Conservation (phyloP, 2,797 vertebrate species). For the Chelmon rostratus region DNA sequence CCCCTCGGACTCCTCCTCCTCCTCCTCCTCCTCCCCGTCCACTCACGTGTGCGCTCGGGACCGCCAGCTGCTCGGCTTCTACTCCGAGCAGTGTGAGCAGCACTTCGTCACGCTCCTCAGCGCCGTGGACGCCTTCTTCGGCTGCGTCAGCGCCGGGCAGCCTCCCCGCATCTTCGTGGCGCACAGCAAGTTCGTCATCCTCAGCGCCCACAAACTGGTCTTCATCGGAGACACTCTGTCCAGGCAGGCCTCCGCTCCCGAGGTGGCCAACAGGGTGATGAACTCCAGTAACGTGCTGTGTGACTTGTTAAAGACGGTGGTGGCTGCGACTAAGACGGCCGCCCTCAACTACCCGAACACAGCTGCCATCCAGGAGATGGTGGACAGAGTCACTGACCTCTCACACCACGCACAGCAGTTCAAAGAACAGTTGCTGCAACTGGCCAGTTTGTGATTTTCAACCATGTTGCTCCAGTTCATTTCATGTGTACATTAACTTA, state of each 20-base stretch:
- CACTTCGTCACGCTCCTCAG: constrained; percentile 94
- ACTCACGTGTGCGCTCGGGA: constrained; percentile 82
- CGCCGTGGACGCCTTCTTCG: constrained; percentile 94
- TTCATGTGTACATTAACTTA: constrained; percentile 63
- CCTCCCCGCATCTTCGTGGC: constrained; percentile 96
- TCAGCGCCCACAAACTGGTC: constrained; percentile 97
- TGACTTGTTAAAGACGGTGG: constrained; percentile 93
- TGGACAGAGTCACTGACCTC: constrained; percentile 93
- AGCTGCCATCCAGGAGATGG: constrained; percentile 94
- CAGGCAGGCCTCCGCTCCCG: constrained; percentile 88
- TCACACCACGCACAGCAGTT: constrained; percentile 92
- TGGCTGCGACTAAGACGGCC: constrained; percentile 92
- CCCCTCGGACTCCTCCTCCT: constrained; percentile 67
- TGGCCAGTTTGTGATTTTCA: constrained; percentile 86
- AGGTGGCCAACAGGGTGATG: constrained; percentile 92
- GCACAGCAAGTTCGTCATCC: constrained; percentile 96
- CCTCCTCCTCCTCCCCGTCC: constrained; percentile 60
- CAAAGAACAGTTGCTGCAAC: constrained; percentile 91
- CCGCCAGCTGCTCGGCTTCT: constrained; percentile 93
- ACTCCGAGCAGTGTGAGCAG: constrained; percentile 94
- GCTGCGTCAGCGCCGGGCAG: constrained; percentile 90
- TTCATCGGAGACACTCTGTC: constrained; percentile 97
- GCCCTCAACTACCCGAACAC: constrained; percentile 96
- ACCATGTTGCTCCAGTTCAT: background rate
- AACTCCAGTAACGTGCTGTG: constrained; percentile 96